Evolutionary conservation across 2,888 invertebrate species (phyloP).

Genomic region (Dolichopus griseipennis): DNA sequence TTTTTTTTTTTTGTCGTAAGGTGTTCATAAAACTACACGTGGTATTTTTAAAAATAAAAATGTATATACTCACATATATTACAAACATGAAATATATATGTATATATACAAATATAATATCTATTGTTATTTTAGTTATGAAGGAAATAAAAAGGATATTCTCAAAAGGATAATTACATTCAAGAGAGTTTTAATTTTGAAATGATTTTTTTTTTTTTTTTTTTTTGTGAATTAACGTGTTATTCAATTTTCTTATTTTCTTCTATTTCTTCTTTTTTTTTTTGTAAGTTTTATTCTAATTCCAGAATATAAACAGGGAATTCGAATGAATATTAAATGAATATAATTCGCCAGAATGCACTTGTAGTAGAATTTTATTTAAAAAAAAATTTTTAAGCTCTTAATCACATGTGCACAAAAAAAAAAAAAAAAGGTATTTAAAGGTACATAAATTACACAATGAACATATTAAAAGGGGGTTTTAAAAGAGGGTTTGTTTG

Average conservation of each 20-base stretch:
- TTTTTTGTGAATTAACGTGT: too few species aligned
- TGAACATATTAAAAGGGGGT: too few species aligned
- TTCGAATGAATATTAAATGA: too few species aligned
- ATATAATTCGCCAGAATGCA: neutral
- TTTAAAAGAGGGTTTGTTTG: too few species aligned
- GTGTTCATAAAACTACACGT: constrained; percentile 1
- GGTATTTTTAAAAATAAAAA: neutral
- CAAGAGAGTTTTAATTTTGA: neutral
- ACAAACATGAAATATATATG: too few species aligned
- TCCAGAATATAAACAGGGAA: neutral
- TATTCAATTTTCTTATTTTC: too few species aligned
- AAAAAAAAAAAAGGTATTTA: neutral
- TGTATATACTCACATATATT: neutral
- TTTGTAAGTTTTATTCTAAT: too few species aligned
- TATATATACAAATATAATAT: too few species aligned
- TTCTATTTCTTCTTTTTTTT: too few species aligned
- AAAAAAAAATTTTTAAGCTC: neutral
- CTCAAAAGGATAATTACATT: constrained; percentile 1
- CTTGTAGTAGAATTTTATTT: neutral
- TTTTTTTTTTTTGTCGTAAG: neutral
- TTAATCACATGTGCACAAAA: neutral
- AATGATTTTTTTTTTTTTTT: too few species aligned
- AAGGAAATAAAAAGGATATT: neutral
- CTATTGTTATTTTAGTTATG: neutral
- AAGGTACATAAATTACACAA: constrained; percentile 1